These are phyloP conservation scores for Lasioglossum baleicum DNA, from an alignment of 1,140 invertebrate genomes.

Conservation along the genomic window DNA sequence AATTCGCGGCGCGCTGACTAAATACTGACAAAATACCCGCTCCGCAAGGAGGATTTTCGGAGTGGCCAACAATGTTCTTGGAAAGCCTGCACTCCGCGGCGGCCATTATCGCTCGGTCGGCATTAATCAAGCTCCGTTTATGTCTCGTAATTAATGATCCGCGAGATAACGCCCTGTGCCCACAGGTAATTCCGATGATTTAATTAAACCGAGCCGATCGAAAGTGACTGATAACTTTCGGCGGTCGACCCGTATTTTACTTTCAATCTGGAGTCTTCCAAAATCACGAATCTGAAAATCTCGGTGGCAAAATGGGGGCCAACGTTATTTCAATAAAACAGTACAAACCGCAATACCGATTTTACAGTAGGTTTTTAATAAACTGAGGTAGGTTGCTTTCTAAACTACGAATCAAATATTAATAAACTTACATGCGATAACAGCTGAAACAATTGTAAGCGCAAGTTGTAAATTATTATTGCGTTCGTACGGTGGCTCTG, in stretches of 20 bases:
- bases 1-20: slow-evolving; percentile 53
- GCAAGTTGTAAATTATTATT: too few species aligned
- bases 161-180: slow-evolving; percentile 19
- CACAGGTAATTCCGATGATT: slow-evolving; percentile 52
- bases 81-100: background rate
- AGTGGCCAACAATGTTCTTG: slow-evolving; percentile 20
- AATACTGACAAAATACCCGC: slow-evolving; percentile 46
- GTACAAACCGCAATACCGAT: too few species aligned
- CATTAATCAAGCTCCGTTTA: slow-evolving; percentile 57
- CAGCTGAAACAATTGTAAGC: too few species aligned
- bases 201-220: slow-evolving; percentile 50
- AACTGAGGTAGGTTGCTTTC: too few species aligned
- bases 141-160: slow-evolving; percentile 53
- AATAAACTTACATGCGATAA: too few species aligned
- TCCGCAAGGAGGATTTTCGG: slow-evolving; percentile 36
- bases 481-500: too few species aligned
- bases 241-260: background rate
- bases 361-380: too few species aligned
- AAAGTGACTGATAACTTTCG: slow-evolving; percentile 34
- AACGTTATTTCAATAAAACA: too few species aligned
- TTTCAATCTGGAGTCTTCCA: background rate
- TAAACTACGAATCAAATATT: too few species aligned
- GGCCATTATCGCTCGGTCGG: background rate
- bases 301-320: background rate
- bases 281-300: too few species aligned